These are phyloP conservation scores for Eucera pruinosa DNA, from an alignment of 2,888 invertebrate genomes.

Conservation along the genomic window DNA sequence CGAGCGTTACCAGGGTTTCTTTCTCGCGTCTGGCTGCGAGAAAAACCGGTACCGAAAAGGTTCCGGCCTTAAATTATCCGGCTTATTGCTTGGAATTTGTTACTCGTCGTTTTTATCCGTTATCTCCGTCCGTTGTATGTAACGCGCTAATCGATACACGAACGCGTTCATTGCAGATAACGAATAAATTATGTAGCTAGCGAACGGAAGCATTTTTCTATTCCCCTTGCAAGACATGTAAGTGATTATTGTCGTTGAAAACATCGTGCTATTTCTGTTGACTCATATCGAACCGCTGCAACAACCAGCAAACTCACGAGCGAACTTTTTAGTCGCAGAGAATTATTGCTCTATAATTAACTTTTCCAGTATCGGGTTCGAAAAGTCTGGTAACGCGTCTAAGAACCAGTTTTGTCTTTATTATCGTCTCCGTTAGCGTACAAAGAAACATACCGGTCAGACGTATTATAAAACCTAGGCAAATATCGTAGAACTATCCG, in stretches of 20 bases:
- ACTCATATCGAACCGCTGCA: background rate
- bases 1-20: background rate
- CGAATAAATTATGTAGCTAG: constrained; percentile 15
- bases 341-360: constrained; percentile 20
- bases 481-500: background rate
- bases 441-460: background rate
- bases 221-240: background rate
- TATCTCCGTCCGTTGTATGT: background rate
- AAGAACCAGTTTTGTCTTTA: constrained; percentile 11
- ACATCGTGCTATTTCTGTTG: background rate
- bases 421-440: background rate
- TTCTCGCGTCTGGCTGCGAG: background rate
- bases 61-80: constrained; percentile 25
- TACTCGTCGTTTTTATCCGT: constrained; percentile 1
- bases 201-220: constrained; percentile 16
- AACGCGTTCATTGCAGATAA: background rate
- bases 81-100: constrained; percentile 22
- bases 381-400: background rate
- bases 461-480: background rate
- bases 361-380: constrained; percentile 1
- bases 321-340: background rate
- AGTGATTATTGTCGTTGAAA: constrained; percentile 10
- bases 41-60: constrained; percentile 30
- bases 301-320: too few relatives aligned
- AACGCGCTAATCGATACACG: background rate